Percentiles rank a stretch among this genome's conserved stretches.
These are phyloP conservation scores for Lota lota DNA, from an alignment of 2,113 vertebrate genomes.

Conservation along the genomic window DNA sequence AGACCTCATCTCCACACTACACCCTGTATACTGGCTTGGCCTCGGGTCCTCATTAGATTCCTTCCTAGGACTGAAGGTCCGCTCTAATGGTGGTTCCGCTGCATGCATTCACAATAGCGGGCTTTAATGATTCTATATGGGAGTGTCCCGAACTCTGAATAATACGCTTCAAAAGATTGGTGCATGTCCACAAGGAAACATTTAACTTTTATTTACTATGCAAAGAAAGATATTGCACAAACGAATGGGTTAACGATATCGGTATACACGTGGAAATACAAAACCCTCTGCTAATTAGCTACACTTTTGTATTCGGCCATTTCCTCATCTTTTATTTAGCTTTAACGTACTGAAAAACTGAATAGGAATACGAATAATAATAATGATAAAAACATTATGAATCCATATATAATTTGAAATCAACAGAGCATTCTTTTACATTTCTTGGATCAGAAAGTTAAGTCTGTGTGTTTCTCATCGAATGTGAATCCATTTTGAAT, in stretches of 20 bases:
- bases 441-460: constrained; percentile 43
- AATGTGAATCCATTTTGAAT: constrained; percentile 56
- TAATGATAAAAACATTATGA: constrained; percentile 20
- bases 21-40: constrained; percentile 52
- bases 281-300: constrained; percentile 50
- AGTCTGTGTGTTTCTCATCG: constrained; percentile 62
- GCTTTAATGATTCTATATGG: constrained; percentile 75
- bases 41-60: constrained; percentile 62
- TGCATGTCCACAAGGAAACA: constrained; percentile 85
- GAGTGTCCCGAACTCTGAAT: constrained; percentile 68
- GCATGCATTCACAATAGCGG: constrained; percentile 86
- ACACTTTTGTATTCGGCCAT: constrained; percentile 67
- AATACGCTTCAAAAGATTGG: constrained; percentile 82
- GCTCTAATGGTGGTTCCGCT: constrained; percentile 71
- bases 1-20: constrained; percentile 64
- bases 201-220: constrained; percentile 94
- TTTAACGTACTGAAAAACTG: constrained; percentile 46
- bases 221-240: constrained; percentile 94
- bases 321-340: constrained; percentile 59
- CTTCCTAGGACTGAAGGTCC: constrained; percentile 69
- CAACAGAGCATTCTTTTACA: constrained; percentile 56
- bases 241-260: constrained; percentile 70
- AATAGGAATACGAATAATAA: constrained; percentile 19
- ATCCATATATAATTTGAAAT: constrained; percentile 35
- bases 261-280: constrained; percentile 52